Conservation (phyloP, 2,113 vertebrate species). For the Syngnathus floridae region DNA sequence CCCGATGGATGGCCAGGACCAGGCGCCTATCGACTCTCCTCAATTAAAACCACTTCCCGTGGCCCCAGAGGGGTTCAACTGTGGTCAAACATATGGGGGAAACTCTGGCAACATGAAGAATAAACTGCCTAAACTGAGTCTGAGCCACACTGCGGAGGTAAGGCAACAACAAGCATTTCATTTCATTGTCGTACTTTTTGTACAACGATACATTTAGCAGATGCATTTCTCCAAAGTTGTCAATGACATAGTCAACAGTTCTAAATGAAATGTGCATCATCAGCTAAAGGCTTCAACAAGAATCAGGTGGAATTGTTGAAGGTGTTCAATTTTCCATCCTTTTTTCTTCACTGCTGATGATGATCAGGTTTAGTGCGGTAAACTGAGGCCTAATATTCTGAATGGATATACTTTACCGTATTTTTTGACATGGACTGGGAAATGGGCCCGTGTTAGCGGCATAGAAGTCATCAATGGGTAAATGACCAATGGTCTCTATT, state of each 20-base stretch:
- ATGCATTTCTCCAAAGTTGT: not conserved
- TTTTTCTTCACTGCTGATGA: not conserved
- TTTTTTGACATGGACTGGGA: not conserved
- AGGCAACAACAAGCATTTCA: constrained; percentile 23
- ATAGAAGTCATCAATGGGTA: not conserved
- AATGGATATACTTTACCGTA: not conserved
- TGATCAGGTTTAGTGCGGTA: not conserved
- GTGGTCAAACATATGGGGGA: constrained; percentile 74
- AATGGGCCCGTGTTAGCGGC: not conserved
- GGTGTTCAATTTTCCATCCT: not conserved
- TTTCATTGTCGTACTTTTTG: not conserved
- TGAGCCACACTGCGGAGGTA: constrained; percentile 87
- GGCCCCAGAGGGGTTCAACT: constrained; percentile 79
- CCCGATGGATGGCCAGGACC: constrained; percentile 93
- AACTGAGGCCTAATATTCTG: not conserved
- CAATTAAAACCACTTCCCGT: constrained; percentile 83
- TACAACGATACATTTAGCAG: not conserved
- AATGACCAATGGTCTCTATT: not conserved
- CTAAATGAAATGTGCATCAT: not conserved
- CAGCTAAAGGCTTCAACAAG: not conserved
- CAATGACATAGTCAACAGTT: not conserved
- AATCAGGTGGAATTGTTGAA: not conserved
- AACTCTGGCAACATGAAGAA: constrained; percentile 77
- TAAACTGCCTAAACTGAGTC: constrained; percentile 91
- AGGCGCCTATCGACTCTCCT: constrained; percentile 82